A percentile compares a stretch with the other conserved stretches of the same genome.
Evolutionary conservation across 2,113 vertebrate species (phyloP).

Genomic region (Etheostoma spectabile): DNA sequence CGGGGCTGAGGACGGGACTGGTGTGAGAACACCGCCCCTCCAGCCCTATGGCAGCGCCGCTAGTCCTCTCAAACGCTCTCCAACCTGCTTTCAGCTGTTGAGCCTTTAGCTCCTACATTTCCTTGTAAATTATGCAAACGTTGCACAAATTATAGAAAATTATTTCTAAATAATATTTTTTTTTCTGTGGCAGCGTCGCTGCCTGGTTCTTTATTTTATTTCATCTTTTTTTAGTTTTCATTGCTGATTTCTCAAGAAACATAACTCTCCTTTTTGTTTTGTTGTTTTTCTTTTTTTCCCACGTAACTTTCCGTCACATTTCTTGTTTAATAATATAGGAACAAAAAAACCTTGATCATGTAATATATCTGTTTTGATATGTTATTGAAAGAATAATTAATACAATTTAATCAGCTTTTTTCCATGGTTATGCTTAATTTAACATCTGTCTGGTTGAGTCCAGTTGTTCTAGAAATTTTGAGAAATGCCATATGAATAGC

Average conservation of each 20-base stretch:
- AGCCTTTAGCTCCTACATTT: not conserved
- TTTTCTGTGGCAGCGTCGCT: not conserved
- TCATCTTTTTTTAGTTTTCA: too few relatives aligned
- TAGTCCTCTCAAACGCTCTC: not conserved
- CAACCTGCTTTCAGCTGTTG: constrained; percentile 21
- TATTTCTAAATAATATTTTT: too few relatives aligned
- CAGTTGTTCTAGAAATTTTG: not conserved
- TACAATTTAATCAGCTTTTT: not conserved
- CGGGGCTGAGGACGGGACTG: constrained; percentile 70
- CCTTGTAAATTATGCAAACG: not conserved
- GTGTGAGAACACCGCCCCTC: constrained; percentile 50
- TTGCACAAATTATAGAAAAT: not conserved
- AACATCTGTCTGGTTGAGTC: not conserved
- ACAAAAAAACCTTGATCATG: not conserved
- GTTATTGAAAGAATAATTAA: too few relatives aligned
- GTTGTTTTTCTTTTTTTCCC: not conserved
- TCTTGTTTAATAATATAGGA: not conserved
- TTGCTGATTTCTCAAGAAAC: not conserved
- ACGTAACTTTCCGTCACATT: not conserved
- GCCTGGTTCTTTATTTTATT: not conserved
- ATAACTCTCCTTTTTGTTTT: not conserved
- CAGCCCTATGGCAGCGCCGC: constrained; percentile 48
- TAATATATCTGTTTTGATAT: not conserved
- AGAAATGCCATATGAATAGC: not conserved
- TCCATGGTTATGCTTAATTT: not conserved